Evolutionary conservation across 2,113 vertebrate genomes (phyloP).

Genomic region (Thamnophis sirtalis): DNA sequence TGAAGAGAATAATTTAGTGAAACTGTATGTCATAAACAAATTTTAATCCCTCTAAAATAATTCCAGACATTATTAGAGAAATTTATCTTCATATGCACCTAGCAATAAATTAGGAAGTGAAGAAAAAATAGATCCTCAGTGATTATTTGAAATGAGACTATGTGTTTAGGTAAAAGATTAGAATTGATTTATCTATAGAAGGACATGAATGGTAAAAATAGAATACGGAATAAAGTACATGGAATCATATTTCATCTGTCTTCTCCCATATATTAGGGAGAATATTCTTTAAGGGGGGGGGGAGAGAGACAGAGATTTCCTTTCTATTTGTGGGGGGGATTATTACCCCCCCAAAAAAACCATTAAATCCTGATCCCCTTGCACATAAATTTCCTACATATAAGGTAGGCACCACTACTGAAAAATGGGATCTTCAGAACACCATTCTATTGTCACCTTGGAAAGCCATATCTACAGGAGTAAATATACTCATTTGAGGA

Average conservation of each 20-base stretch:
- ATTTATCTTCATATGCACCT: background rate
- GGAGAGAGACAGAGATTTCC: too few species aligned
- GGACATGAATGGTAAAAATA: conserved; percentile 40
- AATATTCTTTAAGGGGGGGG: too few species aligned
- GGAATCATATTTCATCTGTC: conserved; percentile 9
- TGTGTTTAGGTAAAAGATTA: conserved; percentile 42
- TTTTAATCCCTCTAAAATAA: background rate
- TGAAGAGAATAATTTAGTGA: background rate
- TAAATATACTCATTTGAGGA: background rate
- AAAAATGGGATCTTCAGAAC: background rate
- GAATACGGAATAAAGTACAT: conserved; percentile 32
- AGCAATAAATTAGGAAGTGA: background rate
- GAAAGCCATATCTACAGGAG: background rate
- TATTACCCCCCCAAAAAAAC: background rate
- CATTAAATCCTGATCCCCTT: background rate
- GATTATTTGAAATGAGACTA: background rate
- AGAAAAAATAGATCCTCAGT: background rate
- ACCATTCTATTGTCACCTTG: background rate
- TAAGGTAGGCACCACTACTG: background rate
- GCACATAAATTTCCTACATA: background rate
- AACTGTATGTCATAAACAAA: background rate
- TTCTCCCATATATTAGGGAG: background rate
- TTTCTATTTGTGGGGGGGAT: too few species aligned
- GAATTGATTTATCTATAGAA: conserved; percentile 37
- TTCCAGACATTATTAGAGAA: fast-evolving